Evolutionary conservation across 2,113 vertebrate species (phyloP).

Genomic region (Hirundichthys speculiger): DNA sequence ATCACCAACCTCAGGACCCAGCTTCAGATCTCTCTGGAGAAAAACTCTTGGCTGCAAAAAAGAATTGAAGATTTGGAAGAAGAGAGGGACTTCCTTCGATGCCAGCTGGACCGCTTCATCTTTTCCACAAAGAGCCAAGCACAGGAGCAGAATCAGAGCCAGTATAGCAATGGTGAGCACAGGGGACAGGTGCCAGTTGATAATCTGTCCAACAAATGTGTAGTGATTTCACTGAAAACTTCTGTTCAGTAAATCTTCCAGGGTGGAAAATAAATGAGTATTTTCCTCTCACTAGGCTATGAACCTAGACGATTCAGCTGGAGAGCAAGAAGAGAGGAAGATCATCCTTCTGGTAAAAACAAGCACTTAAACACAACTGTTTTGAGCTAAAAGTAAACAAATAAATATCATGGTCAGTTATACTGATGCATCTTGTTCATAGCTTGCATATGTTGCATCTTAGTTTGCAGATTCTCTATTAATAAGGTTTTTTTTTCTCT

Average conservation of each 20-base stretch:
- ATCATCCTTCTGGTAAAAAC: constrained; percentile 70
- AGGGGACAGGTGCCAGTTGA: constrained; percentile 4
- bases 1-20: constrained; percentile 86
- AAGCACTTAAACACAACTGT: not conserved
- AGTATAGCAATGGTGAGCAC: constrained; percentile 75
- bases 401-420: not conserved
- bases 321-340: constrained; percentile 78
- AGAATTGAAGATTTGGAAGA: constrained; percentile 91
- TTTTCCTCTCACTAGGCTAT: constrained; percentile 64
- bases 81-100: constrained; percentile 89
- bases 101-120: constrained; percentile 91
- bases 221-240: not conserved
- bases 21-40: constrained; percentile 90
- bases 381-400: not conserved
- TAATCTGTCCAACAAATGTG: not conserved
- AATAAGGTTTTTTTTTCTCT: constrained; percentile 3
- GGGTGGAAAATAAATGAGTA: not conserved
- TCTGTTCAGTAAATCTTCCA: not conserved
- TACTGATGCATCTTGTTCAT: too few species aligned
- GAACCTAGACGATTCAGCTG: constrained; percentile 81
- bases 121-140: constrained; percentile 83
- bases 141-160: constrained; percentile 69
- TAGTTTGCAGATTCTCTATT: constrained; percentile 1
- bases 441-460: not conserved
- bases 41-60: constrained; percentile 91